Percentiles rank a stretch among this genome's conserved stretches.
These are phyloP conservation scores for Galagoides demidoff DNA, from an alignment of 2,797 vertebrate genomes.

Conservation along the genomic window DNA sequence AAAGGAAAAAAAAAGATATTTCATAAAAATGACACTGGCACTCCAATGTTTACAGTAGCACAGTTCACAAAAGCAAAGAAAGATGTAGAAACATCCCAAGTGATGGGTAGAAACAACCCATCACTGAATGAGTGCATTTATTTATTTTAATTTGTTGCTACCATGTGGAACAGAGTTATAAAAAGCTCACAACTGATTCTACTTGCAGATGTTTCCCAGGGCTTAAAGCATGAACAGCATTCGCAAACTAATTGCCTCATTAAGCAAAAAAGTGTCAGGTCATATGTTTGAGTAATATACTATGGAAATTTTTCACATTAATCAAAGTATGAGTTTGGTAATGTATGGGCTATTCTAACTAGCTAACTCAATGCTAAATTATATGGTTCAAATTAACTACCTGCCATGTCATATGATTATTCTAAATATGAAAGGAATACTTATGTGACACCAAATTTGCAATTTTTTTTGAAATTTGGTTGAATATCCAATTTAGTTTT, in stretches of 20 bases:
- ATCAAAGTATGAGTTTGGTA: background rate
- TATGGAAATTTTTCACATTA: background rate
- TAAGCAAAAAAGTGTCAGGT: background rate
- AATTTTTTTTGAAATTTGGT: background rate
- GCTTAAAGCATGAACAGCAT: background rate
- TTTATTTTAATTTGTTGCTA: background rate
- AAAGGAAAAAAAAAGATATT: too few species aligned
- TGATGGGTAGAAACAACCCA: too few species aligned
- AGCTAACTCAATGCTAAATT: background rate
- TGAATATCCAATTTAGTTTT: background rate
- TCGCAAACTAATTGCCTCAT: background rate
- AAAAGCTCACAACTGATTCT: background rate
- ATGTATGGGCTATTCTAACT: background rate
- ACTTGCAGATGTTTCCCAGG: background rate
- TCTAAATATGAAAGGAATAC: background rate
- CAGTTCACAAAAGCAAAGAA: too few species aligned
- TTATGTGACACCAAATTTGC: background rate
- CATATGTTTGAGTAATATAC: background rate
- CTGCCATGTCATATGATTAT: background rate
- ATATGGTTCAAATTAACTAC: background rate
- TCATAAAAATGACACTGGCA: too few species aligned
- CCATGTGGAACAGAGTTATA: background rate
- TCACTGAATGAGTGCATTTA: background rate
- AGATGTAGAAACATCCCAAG: too few species aligned
- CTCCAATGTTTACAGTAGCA: too few species aligned